phyloP scores from a whole-genome alignment of 1,140 invertebrate species.

The Orius insidiosus region DNA sequence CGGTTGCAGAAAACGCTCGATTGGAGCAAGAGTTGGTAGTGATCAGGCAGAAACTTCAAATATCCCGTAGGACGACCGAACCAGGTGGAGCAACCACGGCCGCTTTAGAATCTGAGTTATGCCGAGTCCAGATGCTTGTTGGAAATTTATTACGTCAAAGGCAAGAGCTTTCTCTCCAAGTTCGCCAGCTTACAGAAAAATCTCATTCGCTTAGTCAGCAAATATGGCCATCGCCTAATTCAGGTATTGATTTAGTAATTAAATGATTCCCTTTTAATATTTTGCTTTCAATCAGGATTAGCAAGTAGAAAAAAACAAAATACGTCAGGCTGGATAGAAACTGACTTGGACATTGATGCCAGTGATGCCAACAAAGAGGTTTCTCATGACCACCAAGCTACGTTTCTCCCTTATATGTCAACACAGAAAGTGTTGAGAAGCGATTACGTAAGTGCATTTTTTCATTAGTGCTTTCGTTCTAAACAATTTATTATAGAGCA shows the following conservation, averaged over 20 bases:
- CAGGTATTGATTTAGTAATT: not conserved
- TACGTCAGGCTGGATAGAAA: conserved; percentile 60
- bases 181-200: conserved; percentile 60
- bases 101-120: conserved; percentile 60
- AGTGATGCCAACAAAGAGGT: conserved; percentile 21
- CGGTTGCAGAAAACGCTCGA: conserved; percentile 70
- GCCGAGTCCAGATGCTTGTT: conserved; percentile 64
- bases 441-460: not conserved
- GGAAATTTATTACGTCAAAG: conserved; percentile 66
- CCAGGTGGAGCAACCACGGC: conserved; percentile 31
- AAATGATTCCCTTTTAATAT: not conserved
- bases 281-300: conserved; percentile 11
- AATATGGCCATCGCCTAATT: conserved; percentile 25
- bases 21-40: conserved; percentile 74
- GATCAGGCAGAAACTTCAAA: conserved; percentile 47
- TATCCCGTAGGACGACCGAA: conserved; percentile 13
- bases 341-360: conserved; percentile 58
- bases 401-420: conserved; percentile 27
- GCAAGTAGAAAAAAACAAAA: conserved; percentile 20
- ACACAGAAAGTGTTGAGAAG: conserved; percentile 24
- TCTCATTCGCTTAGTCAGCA: conserved; percentile 38
- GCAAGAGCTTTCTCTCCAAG: conserved; percentile 57
- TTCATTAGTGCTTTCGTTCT: no score
- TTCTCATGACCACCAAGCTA: conserved; percentile 3
- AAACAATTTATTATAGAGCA: not conserved